phyloP scores from a whole-genome alignment of 1,140 invertebrate genomes.

The Proctacanthus coquilletti region DNA sequence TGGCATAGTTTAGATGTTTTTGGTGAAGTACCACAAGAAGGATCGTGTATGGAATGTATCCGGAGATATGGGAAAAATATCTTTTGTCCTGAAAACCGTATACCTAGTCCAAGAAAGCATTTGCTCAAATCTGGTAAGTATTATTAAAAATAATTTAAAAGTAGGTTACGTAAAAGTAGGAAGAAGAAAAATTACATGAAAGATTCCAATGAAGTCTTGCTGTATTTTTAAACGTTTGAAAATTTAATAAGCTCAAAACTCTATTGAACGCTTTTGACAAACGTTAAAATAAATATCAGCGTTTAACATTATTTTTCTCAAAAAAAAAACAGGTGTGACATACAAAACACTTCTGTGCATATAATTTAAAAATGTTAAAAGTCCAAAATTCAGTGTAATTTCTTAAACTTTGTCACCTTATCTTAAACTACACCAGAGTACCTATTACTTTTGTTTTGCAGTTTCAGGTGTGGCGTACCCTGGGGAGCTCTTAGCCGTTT shows the following conservation, averaged over 20 bases:
- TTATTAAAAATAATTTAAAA: too few relatives aligned
- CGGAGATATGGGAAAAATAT: conserved; percentile 32
- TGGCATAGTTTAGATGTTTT: conserved; percentile 57
- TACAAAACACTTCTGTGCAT: too few relatives aligned
- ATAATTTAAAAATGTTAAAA: too few relatives aligned
- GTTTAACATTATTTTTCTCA: too few relatives aligned
- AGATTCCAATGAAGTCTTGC: neutral
- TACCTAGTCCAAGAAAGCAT: conserved; percentile 40
- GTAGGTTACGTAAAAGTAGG: too few relatives aligned
- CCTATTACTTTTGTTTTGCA: conserved; percentile 30
- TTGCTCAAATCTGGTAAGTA: conserved; percentile 40
- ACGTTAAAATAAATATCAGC: too few relatives aligned
- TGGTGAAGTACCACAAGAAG: conserved; percentile 24
- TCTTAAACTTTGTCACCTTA: neutral
- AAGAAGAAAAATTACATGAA: too few relatives aligned
- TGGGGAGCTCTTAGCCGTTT: conserved; percentile 78
- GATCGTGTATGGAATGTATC: conserved; percentile 20
- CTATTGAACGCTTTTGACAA: too few relatives aligned
- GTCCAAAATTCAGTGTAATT: neutral
- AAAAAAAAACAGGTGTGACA: too few relatives aligned
- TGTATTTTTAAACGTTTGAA: neutral
- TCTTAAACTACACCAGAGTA: neutral
- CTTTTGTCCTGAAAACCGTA: conserved; percentile 26
- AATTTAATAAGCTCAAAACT: too few relatives aligned
- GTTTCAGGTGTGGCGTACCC: conserved; percentile 76